Percentiles rank a stretch among this genome's conserved stretches.
phyloP scores from a whole-genome alignment of 2,888 invertebrate genomes.

The Apoderus coryli region DNA sequence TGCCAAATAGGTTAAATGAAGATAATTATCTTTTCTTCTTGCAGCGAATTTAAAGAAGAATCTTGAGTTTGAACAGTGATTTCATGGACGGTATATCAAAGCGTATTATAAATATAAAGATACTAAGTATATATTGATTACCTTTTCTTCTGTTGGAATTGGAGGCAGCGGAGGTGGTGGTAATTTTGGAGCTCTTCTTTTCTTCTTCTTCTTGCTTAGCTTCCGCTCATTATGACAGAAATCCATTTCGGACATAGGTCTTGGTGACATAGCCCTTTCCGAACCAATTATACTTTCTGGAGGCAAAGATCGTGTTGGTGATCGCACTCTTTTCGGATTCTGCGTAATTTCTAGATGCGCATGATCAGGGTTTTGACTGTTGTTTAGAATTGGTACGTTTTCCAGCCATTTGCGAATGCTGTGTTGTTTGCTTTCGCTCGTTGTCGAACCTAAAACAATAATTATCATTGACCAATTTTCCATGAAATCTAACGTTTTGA shows the following conservation, averaged over 20 bases:
- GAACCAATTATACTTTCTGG: constrained; percentile 20
- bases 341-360: constrained; percentile 5
- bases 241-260: constrained; percentile 20
- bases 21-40: too few species aligned
- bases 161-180: constrained; percentile 34
- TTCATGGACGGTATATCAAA: too few species aligned
- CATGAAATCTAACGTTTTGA: too few species aligned
- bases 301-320: constrained; percentile 27
- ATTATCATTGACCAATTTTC: too few species aligned
- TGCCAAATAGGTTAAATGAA: too few species aligned
- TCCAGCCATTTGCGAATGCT: constrained; percentile 66
- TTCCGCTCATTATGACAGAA: constrained; percentile 6
- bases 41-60: too few species aligned
- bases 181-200: constrained; percentile 24
- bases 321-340: constrained; percentile 21
- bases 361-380: constrained; percentile 9
- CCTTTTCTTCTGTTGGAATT: too few species aligned
- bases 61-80: too few species aligned
- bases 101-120: too few species aligned
- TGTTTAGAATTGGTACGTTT: constrained; percentile 42
- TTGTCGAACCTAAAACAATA: background rate
- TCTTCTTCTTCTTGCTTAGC: constrained; percentile 14
- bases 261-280: constrained; percentile 21
- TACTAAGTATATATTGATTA: too few species aligned
- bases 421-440: constrained; percentile 54